These are phyloP conservation scores for Pantherophis guttatus DNA, from an alignment of 2,113 vertebrate species.

Conservation along the genomic window DNA sequence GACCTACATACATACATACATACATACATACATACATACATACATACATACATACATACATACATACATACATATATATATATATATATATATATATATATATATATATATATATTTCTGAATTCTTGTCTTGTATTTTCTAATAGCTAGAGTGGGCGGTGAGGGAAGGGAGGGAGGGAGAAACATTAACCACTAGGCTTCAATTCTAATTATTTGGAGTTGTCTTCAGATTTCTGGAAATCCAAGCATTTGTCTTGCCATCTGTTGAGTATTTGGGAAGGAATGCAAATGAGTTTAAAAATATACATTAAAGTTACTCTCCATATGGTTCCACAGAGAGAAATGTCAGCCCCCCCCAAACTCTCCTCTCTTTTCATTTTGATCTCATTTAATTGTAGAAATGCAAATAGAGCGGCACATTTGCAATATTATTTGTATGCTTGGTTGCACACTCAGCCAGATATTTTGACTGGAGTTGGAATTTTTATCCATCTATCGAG, in stretches of 20 bases:
- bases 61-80: accelerated
- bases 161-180: too few relatives aligned
- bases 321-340: background rate
- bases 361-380: background rate
- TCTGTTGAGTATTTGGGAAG: conserved; percentile 26
- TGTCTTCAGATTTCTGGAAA: conserved; percentile 28
- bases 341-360: conserved; percentile 7
- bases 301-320: conserved; percentile 22
- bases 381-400: background rate
- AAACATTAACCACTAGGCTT: background rate
- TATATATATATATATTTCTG: accelerated
- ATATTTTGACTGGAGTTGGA: background rate
- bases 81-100: accelerated
- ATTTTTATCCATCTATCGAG: background rate
- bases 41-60: too few relatives aligned
- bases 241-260: conserved; percentile 3
- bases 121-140: background rate
- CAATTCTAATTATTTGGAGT: conserved; percentile 41
- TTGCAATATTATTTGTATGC: too few relatives aligned
- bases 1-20: too few relatives aligned
- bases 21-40: too few relatives aligned
- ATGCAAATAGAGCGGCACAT: background rate
- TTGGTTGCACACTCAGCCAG: background rate
- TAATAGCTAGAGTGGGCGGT: background rate
- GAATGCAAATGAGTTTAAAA: conserved; percentile 24